These are phyloP conservation scores for Lasioglossum leucozonium DNA, from an alignment of 2,888 invertebrate genomes.

Conservation along the genomic window DNA sequence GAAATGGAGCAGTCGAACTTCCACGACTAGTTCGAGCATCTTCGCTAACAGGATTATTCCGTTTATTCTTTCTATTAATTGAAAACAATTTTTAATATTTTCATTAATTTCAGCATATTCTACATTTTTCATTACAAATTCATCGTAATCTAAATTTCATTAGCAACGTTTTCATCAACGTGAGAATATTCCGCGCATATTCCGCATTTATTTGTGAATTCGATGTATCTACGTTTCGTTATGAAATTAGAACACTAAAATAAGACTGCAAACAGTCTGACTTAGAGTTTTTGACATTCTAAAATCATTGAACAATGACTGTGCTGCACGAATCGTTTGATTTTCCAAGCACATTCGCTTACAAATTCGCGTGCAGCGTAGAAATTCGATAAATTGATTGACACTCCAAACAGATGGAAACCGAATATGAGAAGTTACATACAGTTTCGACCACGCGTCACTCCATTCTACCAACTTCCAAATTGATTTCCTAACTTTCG, in stretches of 20 bases:
- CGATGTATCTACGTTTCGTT: no score
- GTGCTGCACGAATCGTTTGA: not conserved
- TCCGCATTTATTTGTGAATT: no score
- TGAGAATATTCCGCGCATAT: no score
- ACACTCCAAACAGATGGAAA: not conserved
- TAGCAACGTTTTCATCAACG: no score
- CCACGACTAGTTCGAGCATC: not conserved
- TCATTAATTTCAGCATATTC: no score
- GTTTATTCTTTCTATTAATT: not conserved
- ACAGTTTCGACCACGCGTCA: not conserved
- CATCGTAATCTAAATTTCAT: no score
- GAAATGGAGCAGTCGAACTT: constrained; percentile 4
- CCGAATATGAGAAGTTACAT: not conserved
- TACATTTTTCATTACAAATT: no score
- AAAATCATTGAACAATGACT: not conserved
- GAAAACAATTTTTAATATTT: no score
- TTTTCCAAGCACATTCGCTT: not conserved
- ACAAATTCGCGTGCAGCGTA: not conserved
- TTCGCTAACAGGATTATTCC: not conserved
- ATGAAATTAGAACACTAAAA: no score
- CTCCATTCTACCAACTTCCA: not conserved
- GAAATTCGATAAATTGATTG: not conserved
- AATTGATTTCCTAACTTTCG: not conserved
- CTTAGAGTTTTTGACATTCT: not conserved
- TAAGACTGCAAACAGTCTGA: no score